phyloP scores from a whole-genome alignment of 2,797 vertebrate genomes.

The Poeciliopsis paucimaculata region DNA sequence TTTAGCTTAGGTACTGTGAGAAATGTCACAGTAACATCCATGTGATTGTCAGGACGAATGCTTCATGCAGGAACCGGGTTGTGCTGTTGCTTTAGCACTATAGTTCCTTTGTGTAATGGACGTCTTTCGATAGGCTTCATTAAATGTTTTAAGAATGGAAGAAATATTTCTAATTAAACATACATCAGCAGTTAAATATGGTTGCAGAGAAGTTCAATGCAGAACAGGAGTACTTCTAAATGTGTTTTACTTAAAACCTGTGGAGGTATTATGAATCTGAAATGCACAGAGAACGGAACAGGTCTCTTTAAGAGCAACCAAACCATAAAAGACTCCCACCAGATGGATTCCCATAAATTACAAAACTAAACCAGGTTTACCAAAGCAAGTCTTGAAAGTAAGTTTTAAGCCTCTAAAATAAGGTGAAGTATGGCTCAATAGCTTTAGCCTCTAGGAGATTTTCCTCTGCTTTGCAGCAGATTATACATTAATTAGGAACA shows the following conservation, averaged over 20 bases:
- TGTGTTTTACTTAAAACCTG: conserved; percentile 7
- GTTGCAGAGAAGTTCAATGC: neutral
- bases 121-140: neutral
- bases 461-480: conserved; percentile 28
- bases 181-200: neutral
- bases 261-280: neutral
- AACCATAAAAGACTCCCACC: conserved; percentile 19
- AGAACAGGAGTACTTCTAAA: neutral
- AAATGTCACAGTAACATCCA: conserved; percentile 2
- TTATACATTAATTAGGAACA: conserved; percentile 8
- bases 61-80: neutral
- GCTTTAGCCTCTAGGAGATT: conserved; percentile 1
- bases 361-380: conserved; percentile 23
- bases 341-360: conserved; percentile 48
- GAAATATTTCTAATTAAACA: conserved; percentile 4
- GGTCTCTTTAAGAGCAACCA: neutral
- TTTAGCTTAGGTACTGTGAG: neutral
- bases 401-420: conserved; percentile 23
- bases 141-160: neutral
- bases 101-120: neutral
- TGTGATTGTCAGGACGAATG: neutral
- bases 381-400: conserved; percentile 5
- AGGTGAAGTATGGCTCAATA: conserved; percentile 16
- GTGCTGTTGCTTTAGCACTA: neutral
- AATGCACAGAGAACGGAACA: neutral